Percentiles rank a stretch among this genome's conserved stretches.
Conservation (phyloP, 2,888 invertebrate species). For the Cantharis rufa region DNA sequence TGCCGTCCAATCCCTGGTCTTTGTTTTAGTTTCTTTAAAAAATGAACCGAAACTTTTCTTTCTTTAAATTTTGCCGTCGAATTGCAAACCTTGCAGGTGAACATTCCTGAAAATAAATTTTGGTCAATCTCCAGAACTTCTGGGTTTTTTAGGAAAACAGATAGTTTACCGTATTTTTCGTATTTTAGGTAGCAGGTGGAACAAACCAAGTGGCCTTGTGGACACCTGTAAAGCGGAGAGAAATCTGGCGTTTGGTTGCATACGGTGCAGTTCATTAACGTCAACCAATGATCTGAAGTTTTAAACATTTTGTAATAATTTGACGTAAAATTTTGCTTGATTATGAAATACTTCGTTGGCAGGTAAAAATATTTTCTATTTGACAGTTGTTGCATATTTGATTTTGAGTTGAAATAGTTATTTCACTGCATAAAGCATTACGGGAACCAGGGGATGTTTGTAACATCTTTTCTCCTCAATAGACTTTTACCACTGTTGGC, state of each 20-base stretch:
- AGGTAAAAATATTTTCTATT: background rate
- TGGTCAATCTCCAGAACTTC: too few species aligned
- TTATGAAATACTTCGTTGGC: background rate
- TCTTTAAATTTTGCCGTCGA: slow-evolving; percentile 29
- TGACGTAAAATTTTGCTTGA: background rate
- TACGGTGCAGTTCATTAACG: slow-evolving; percentile 44
- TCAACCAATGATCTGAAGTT: slow-evolving; percentile 42
- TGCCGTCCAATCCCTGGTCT: slow-evolving; percentile 50
- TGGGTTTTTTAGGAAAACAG: too few species aligned
- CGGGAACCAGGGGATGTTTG: too few species aligned
- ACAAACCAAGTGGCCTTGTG: slow-evolving; percentile 47
- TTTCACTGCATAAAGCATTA: too few species aligned
- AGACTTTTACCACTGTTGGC: too few species aligned
- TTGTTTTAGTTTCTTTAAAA: slow-evolving; percentile 43
- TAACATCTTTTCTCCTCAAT: too few species aligned
- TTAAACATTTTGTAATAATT: background rate
- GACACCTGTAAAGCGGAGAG: slow-evolving; percentile 48
- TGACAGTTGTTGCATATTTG: background rate
- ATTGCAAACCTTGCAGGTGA: background rate
- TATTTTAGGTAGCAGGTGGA: slow-evolving; percentile 44
- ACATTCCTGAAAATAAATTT: background rate
- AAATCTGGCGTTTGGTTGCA: slow-evolving; percentile 46
- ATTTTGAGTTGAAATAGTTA: background rate
- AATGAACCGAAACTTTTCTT: slow-evolving; percentile 37
- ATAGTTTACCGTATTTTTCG: slow-evolving; percentile 39